phyloP scores from a whole-genome alignment of 2,888 invertebrate species.

The Drosophila mimica region DNA sequence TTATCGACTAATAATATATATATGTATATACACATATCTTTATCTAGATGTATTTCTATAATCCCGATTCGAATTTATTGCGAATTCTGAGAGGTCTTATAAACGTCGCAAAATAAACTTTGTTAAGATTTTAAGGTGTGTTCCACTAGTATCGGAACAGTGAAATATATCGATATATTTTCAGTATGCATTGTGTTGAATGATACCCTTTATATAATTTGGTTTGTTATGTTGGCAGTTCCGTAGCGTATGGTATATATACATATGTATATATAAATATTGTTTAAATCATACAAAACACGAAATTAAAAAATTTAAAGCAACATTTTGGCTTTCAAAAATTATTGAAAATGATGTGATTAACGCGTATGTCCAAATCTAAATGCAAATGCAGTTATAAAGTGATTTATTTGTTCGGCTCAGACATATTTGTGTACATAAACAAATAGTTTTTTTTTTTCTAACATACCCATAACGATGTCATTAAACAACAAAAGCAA shows the following conservation, averaged over 20 bases:
- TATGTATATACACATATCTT: not conserved
- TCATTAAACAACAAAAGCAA: conserved; percentile 71
- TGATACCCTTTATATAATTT: conserved; percentile 48
- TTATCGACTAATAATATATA: not conserved
- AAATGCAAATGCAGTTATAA: conserved; percentile 31
- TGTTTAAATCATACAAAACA: conserved; percentile 55
- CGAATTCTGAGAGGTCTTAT: not conserved
- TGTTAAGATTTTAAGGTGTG: not conserved
- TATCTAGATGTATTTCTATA: not conserved
- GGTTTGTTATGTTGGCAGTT: conserved; percentile 74
- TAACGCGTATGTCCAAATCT: conserved; percentile 19
- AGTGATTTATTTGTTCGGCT: conserved; percentile 33
- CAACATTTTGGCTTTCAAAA: conserved; percentile 24
- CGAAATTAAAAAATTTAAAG: conserved; percentile 31
- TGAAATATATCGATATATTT: conserved; percentile 22
- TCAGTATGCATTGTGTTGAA: conserved; percentile 14
- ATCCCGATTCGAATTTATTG: not conserved
- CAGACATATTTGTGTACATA: conserved; percentile 60
- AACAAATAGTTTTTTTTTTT: conserved; percentile 58
- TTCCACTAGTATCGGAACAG: conserved; percentile 9
- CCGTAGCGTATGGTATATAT: conserved; percentile 63
- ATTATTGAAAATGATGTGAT: conserved; percentile 42
- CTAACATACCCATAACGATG: conserved; percentile 58
- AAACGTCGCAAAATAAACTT: not conserved
- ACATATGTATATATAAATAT: conserved; percentile 63